Evolutionary conservation across 2,113 vertebrate genomes (phyloP).

Genomic region (Semnopithecus entellus): DNA sequence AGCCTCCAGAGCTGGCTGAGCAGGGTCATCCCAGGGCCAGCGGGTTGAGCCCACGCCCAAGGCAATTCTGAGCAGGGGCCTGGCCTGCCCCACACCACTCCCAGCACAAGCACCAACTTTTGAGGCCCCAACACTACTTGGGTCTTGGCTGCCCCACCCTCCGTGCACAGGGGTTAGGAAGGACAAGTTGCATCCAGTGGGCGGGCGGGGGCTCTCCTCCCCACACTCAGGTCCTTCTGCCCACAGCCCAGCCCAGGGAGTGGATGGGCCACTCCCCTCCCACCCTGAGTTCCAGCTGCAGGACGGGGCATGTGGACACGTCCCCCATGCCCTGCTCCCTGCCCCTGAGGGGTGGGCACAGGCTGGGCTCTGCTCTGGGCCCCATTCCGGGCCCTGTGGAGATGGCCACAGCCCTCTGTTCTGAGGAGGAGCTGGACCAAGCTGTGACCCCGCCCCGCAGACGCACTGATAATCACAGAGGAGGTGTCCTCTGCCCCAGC

Average conservation of each 20-base stretch:
- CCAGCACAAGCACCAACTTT: background rate
- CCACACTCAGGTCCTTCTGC: too few species aligned
- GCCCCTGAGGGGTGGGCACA: background rate
- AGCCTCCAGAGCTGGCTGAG: background rate
- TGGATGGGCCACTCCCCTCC: background rate
- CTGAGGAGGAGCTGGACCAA: background rate
- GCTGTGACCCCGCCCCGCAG: background rate
- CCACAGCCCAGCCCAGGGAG: background rate
- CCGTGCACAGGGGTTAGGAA: fast-evolving
- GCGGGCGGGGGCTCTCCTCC: too few species aligned
- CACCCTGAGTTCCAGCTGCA: background rate
- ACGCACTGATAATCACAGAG: too few species aligned
- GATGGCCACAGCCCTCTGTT: background rate
- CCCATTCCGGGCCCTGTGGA: background rate
- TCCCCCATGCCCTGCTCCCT: too few species aligned
- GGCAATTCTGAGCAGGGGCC: background rate
- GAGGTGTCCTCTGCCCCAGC: fast-evolving
- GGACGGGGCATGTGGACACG: too few species aligned
- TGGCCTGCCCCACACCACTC: background rate
- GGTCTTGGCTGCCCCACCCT: background rate
- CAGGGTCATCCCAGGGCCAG: fast-evolving
- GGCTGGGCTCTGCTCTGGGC: background rate
- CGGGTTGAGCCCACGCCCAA: fast-evolving
- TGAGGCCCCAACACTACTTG: background rate
- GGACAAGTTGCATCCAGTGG: background rate